Percentiles rank a stretch among this genome's conserved stretches.
phyloP scores from a whole-genome alignment of 1,140 invertebrate genomes.

The Sminthurinus signatus region DNA sequence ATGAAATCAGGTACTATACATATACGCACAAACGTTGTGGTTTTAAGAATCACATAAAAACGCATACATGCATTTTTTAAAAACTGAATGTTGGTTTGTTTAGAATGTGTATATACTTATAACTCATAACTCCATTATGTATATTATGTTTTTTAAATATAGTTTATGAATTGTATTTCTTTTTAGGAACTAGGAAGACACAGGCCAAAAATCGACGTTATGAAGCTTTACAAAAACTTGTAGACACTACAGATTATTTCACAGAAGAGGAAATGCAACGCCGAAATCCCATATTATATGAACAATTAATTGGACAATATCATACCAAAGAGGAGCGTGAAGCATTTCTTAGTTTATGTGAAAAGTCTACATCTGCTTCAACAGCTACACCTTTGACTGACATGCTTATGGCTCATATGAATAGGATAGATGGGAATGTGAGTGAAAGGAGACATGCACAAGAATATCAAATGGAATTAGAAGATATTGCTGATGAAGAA shows the following conservation, averaged over 20 bases:
- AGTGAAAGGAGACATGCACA: slow-evolving; percentile 54
- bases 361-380: not conserved
- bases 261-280: slow-evolving; percentile 88
- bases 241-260: slow-evolving; percentile 70
- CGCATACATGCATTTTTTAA: no score
- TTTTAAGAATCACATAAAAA: no score
- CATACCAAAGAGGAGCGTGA: slow-evolving; percentile 66
- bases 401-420: slow-evolving; percentile 49
- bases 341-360: slow-evolving; percentile 37
- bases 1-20: slow-evolving; percentile 1
- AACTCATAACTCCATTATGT: no score
- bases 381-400: slow-evolving; percentile 43
- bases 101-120: no score
- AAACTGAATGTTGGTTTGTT: no score
- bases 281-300: slow-evolving; percentile 79
- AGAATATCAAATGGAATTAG: slow-evolving; percentile 55
- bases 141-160: no score
- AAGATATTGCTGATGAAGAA: slow-evolving; percentile 43
- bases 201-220: slow-evolving; percentile 72
- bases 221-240: slow-evolving; percentile 67
- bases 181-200: slow-evolving; percentile 45
- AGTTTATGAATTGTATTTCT: not conserved
- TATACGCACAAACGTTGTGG: no score
- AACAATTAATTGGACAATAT: slow-evolving; percentile 78
- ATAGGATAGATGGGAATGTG: slow-evolving; percentile 47